Percentiles rank a stretch among this genome's conserved stretches.
Conservation (phyloP, 2,888 invertebrate genomes). For the Palloptera scutellata region DNA sequence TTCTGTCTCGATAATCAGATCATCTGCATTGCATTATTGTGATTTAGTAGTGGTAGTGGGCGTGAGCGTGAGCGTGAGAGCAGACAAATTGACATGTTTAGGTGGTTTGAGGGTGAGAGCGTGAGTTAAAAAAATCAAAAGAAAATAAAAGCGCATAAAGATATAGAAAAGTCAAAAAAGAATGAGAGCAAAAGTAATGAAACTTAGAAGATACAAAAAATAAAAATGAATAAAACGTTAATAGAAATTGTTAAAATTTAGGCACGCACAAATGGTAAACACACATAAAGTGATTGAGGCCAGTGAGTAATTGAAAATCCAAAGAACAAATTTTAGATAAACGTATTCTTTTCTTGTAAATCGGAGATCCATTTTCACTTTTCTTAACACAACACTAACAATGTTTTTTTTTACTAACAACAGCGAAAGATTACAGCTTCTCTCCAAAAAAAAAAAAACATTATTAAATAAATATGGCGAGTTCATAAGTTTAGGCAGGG, state of each 20-base stretch:
- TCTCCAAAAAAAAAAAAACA: slow-evolving; percentile 12
- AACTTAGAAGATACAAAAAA: slow-evolving; percentile 13
- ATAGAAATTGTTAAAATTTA: slow-evolving; percentile 22
- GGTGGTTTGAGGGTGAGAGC: slow-evolving; percentile 9
- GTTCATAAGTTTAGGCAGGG: slow-evolving; percentile 40
- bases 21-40: slow-evolving; percentile 73
- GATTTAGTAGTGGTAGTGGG: slow-evolving; percentile 29
- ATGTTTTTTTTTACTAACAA: slow-evolving; percentile 27
- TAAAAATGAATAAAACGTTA: slow-evolving; percentile 21
- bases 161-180: slow-evolving; percentile 12
- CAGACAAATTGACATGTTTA: neutral
- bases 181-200: slow-evolving; percentile 8
- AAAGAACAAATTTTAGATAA: slow-evolving; percentile 4
- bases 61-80: slow-evolving; percentile 15
- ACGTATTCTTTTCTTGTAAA: neutral
- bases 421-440: slow-evolving; percentile 34
- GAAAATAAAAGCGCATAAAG: slow-evolving; percentile 9
- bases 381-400: neutral
- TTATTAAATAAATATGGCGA: too few species aligned
- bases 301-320: too few species aligned
- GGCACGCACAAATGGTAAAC: slow-evolving; percentile 5
- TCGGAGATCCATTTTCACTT: neutral
- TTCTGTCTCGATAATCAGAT: slow-evolving; percentile 88
- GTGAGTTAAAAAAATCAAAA: slow-evolving; percentile 11
- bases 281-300: neutral